A percentile compares a stretch with the other conserved stretches of the same genome.
Conservation (phyloP, 2,797 vertebrate genomes). For the Ctenopoma multispine region DNA sequence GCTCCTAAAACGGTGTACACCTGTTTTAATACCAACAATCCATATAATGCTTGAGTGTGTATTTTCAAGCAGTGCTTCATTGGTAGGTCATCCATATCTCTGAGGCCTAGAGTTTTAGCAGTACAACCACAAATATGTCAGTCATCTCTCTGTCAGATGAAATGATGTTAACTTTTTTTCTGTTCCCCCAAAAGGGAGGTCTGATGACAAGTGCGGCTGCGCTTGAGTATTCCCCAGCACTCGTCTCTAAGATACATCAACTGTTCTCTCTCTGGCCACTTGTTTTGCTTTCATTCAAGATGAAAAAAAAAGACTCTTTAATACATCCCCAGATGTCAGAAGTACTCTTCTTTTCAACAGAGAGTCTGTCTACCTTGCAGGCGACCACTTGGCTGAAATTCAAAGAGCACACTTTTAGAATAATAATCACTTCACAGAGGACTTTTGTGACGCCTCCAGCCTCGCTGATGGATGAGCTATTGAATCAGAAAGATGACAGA, state of each 20-base stretch:
- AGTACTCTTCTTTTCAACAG: constrained; percentile 41
- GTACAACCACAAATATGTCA: constrained; percentile 35
- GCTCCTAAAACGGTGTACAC: neutral
- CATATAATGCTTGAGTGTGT: neutral
- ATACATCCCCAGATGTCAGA: constrained; percentile 63
- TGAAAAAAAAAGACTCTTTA: constrained; percentile 35
- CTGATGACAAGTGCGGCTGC: constrained; percentile 58
- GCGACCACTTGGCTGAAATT: constrained; percentile 58
- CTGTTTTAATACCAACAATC: neutral
- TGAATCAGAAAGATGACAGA: constrained; percentile 63
- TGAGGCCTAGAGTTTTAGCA: constrained; percentile 35
- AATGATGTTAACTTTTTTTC: constrained; percentile 46
- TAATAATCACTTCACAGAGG: constrained; percentile 58
- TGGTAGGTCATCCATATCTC: constrained; percentile 36
- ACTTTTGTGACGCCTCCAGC: constrained; percentile 39
- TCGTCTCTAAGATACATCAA: constrained; percentile 41
- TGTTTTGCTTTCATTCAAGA: constrained; percentile 51
- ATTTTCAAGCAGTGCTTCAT: constrained; percentile 2
- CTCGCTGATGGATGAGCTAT: constrained; percentile 44
- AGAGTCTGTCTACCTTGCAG: constrained; percentile 42
- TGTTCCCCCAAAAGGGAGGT: constrained; percentile 44
- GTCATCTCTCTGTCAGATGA: constrained; percentile 63
- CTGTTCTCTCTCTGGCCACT: constrained; percentile 51
- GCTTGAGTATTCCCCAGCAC: constrained; percentile 50
- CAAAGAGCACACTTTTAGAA: constrained; percentile 58